phyloP scores from a whole-genome alignment of 2,888 invertebrate genomes.

The Cryptus armator region DNA sequence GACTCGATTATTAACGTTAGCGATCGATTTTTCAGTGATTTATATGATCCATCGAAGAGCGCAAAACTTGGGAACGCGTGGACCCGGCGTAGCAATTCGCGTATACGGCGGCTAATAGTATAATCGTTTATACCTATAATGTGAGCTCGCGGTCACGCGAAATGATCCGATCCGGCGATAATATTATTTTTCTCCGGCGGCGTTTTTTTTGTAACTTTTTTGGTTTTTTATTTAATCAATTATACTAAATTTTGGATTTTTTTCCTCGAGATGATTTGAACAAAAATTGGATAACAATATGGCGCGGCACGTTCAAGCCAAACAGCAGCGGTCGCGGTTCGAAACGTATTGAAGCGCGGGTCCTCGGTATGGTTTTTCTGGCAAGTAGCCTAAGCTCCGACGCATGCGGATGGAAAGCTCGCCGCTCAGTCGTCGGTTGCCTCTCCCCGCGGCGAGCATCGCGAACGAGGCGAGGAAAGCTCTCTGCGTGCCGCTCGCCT shows the following conservation, averaged over 20 bases:
- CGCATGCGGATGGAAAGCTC: slow-evolving; percentile 80
- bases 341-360: slow-evolving; percentile 83
- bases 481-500: slow-evolving; percentile 60
- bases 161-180: slow-evolving; percentile 40
- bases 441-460: slow-evolving; percentile 23
- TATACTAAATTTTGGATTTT: not conserved
- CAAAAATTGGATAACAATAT: slow-evolving; percentile 77
- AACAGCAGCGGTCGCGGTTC: slow-evolving; percentile 86
- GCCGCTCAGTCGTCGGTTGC: slow-evolving; percentile 51
- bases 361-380: slow-evolving; percentile 73
- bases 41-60: not conserved
- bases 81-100: not conserved
- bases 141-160: slow-evolving; percentile 55
- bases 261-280: slow-evolving; percentile 12
- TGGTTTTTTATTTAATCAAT: not conserved
- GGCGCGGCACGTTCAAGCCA: slow-evolving; percentile 86
- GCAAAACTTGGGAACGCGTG: not conserved
- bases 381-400: slow-evolving; percentile 77
- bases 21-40: too few species aligned
- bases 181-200: not conserved
- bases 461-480: slow-evolving; percentile 50
- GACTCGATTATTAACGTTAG: too few species aligned
- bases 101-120: slow-evolving; percentile 14
- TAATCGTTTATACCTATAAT: slow-evolving; percentile 58
- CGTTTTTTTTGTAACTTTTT: not conserved